Conservation (phyloP, 92 coral and sea anemone genomes). For the Actinernus sp. region DNA sequence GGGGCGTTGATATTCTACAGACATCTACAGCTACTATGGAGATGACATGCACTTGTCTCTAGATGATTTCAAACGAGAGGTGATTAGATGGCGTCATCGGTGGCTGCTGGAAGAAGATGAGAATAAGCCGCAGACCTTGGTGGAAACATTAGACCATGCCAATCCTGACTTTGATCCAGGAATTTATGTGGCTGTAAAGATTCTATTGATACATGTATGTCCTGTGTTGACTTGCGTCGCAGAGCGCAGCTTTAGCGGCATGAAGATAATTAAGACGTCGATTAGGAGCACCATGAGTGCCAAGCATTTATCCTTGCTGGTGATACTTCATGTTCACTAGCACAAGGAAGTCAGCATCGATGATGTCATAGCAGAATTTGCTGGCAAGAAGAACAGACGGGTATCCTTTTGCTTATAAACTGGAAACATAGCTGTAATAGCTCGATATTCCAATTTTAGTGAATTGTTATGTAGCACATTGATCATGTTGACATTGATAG, state of each 20-base stretch:
- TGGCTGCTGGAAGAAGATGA: constrained; percentile 18
- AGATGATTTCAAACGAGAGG: constrained; percentile 29
- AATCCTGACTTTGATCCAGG: constrained; percentile 40
- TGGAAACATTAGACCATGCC: constrained; percentile 37
- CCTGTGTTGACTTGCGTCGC: constrained; percentile 43
- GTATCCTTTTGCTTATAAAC: too few relatives aligned
- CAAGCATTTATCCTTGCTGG: constrained; percentile 10
- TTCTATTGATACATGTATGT: constrained; percentile 11
- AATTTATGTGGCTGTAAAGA: constrained; percentile 31
- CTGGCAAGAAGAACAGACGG: too few relatives aligned
- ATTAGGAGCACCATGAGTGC: constrained; percentile 17
- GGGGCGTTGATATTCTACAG: too few relatives aligned
- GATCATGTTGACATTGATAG: too few relatives aligned
- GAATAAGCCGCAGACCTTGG: constrained; percentile 22
- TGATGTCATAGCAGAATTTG: too few relatives aligned
- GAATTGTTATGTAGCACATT: too few relatives aligned
- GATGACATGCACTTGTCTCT: constrained; percentile 24
- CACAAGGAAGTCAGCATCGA: neutral
- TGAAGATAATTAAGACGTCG: constrained; percentile 33
- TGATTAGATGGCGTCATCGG: constrained; percentile 27
- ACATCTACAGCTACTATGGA: constrained; percentile 44
- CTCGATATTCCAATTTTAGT: too few relatives aligned
- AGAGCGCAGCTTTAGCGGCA: constrained; percentile 35
- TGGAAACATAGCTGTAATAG: too few relatives aligned
- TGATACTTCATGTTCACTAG: too few relatives aligned